Conservation (phyloP, 2,888 invertebrate genomes). For the Trimorus sp. region DNA sequence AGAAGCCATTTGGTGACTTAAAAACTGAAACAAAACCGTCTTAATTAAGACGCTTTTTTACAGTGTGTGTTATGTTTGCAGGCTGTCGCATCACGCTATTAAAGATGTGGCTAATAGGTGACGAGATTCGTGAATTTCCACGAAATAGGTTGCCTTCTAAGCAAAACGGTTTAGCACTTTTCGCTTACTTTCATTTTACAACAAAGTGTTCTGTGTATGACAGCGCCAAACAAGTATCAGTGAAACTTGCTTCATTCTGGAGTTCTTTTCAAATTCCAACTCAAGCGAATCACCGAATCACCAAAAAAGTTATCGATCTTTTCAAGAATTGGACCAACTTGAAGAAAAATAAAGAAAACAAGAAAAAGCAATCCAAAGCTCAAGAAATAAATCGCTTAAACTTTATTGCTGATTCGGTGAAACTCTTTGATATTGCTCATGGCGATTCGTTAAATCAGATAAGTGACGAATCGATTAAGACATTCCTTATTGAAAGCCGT, state of each 20-base stretch:
- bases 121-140: slow-evolving; percentile 9
- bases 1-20: too few species aligned
- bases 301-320: slow-evolving; percentile 1
- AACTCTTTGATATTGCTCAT: slow-evolving; percentile 21
- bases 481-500: background rate
- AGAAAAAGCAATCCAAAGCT: slow-evolving; percentile 11
- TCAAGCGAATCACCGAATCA: slow-evolving; percentile 13
- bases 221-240: slow-evolving; percentile 12
- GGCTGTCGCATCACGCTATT: too few species aligned
- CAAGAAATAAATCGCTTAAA: background rate
- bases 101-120: slow-evolving; percentile 15
- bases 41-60: too few species aligned
- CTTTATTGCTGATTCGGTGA: slow-evolving; percentile 4
- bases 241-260: background rate
- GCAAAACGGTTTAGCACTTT: slow-evolving; percentile 14
- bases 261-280: slow-evolving; percentile 1
- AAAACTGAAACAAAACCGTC: too few species aligned
- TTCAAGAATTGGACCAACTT: slow-evolving; percentile 13
- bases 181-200: slow-evolving; percentile 12
- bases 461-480: background rate
- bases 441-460: slow-evolving; percentile 13
- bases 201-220: background rate
- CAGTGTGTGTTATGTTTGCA: too few species aligned
- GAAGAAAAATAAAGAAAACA: slow-evolving; percentile 31
- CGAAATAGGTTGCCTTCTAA: slow-evolving; percentile 10